A percentile compares a stretch with the other conserved stretches of the same genome.
phyloP scores from a whole-genome alignment of 2,888 invertebrate genomes.

The Quadroppia sp. region DNA sequence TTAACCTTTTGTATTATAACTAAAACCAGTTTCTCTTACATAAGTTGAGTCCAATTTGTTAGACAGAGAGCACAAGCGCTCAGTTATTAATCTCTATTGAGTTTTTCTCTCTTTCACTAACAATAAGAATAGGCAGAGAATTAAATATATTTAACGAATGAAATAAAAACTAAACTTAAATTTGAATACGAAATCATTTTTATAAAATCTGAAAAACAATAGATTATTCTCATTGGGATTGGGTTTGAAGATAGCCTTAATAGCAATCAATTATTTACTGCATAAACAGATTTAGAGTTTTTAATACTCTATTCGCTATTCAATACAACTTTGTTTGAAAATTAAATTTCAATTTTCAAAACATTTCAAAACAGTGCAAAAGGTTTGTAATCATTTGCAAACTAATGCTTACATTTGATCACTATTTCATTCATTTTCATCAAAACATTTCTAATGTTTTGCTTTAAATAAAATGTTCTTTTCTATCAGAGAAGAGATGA shows the following conservation, averaged over 20 bases:
- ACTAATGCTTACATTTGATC: too few species aligned
- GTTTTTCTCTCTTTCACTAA: background rate
- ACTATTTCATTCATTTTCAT: too few species aligned
- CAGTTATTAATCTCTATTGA: constrained; percentile 28
- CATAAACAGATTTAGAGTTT: background rate
- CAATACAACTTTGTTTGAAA: too few species aligned
- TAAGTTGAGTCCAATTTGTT: constrained; percentile 30
- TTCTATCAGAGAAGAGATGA: too few species aligned
- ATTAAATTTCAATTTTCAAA: too few species aligned
- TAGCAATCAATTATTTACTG: background rate
- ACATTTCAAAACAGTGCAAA: too few species aligned
- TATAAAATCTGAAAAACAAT: background rate
- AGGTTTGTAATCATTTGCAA: background rate
- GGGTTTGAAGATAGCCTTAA: background rate
- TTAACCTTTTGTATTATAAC: constrained; percentile 11
- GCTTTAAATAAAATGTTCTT: too few species aligned
- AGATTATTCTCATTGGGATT: background rate
- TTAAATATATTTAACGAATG: constrained; percentile 6
- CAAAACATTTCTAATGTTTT: too few species aligned
- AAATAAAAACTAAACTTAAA: background rate
- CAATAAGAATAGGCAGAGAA: background rate
- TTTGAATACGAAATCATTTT: constrained; percentile 1
- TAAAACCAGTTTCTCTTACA: background rate
- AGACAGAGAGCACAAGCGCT: background rate
- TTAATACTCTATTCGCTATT: constrained; percentile 1